Base-by-base conservation (phyloP, 2,888 invertebrate species). In the Sepiola atlantica region DNA sequence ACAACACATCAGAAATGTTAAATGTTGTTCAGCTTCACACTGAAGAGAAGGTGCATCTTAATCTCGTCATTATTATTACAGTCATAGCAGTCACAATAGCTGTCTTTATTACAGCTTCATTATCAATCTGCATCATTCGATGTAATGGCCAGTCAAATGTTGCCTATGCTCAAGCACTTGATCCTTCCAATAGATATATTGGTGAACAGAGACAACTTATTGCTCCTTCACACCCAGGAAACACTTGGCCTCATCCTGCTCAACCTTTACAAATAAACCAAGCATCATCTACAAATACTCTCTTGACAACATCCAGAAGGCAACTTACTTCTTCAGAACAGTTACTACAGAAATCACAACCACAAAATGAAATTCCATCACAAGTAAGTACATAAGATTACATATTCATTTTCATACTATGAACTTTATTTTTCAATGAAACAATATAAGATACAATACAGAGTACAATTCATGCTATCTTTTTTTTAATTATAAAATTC, bases 91-190 rank as follows among this genome's bases (percentile, higher is more conserved):
- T 61, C 24, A 61, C 61, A 61, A 61, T 77, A 77, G 77, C 77
- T 77, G 77, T 77, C n/a, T 77, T 77, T n/a, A 77, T 77, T 21
- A 77, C 77, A 77, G 77, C 77, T 77, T 77, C 77, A 77, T 77
- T 77, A 16, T 77, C 77, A 77, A 77, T 77, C 16, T 77, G 77
- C n/a, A 77, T 77, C n/a, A 77, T 77, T 77, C 77, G 77, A n/a
- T 77, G 77, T 77, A 77, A 77, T 77, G 77, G 77, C n/a, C 77
- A 77, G 77, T n/a, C 77, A 77, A 77, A 77, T 77, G 77, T 77
- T 14, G 32, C 32, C n/a, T 77, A 77, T 77, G 77, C 77, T 16
- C 77, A 77, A 77, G n/a, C 77, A 77, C 32, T 77, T 77, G 77
- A 77, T 32, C 77, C 77, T 77, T 77, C 77, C 0, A 77, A 77